A percentile compares a stretch with the other conserved stretches of the same genome.
These are phyloP conservation scores for Congeria kusceri DNA, from an alignment of 2,888 invertebrate genomes.

Conservation along the genomic window DNA sequence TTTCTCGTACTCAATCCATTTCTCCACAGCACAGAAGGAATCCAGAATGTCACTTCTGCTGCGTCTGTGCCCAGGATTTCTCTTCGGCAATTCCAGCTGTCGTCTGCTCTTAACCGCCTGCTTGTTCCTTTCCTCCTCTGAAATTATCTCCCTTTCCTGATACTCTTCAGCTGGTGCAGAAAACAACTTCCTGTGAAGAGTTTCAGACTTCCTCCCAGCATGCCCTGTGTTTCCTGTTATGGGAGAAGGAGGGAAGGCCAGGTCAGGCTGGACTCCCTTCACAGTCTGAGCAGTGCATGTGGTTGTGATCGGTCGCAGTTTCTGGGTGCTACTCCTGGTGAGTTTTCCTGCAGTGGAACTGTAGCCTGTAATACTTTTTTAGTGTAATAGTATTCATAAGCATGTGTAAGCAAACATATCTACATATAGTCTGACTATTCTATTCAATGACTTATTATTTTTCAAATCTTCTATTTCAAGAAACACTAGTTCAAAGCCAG, in stretches of 20 bases:
- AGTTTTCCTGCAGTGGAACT: constrained; percentile 29
- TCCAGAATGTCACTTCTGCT: constrained; percentile 79
- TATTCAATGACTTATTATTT: too few species aligned
- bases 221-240: constrained; percentile 33
- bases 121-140: constrained; percentile 30
- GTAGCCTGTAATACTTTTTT: constrained; percentile 36
- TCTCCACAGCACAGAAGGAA: constrained; percentile 67
- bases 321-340: constrained; percentile 57
- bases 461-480: too few species aligned
- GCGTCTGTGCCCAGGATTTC: constrained; percentile 43
- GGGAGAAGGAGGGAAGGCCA: constrained; percentile 48
- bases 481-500: too few species aligned
- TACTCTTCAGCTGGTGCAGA: constrained; percentile 27
- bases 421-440: too few species aligned
- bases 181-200: constrained; percentile 58
- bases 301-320: constrained; percentile 32
- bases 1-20: constrained; percentile 78
- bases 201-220: constrained; percentile 35
- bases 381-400: neutral
- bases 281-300: constrained; percentile 61
- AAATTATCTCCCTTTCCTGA: constrained; percentile 35
- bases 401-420: neutral
- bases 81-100: constrained; percentile 49
- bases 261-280: constrained; percentile 10
- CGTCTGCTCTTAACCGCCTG: constrained; percentile 15